These are phyloP conservation scores for Apamea crenata DNA, from an alignment of 2,888 invertebrate species.

Conservation along the genomic window DNA sequence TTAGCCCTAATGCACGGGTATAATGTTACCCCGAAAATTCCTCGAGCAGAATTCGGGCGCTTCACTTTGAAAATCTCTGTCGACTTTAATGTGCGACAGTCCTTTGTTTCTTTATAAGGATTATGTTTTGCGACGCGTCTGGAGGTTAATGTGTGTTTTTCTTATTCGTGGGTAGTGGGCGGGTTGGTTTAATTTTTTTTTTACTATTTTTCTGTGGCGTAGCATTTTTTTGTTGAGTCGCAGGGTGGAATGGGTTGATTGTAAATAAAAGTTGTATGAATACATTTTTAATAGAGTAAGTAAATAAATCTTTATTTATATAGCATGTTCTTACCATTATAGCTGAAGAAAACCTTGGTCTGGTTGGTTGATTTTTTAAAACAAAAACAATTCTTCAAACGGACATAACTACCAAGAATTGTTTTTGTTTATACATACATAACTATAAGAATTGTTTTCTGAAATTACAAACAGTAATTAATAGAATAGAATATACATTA, in stretches of 20 bases:
- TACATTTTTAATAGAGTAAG: neutral
- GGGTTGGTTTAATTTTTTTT: conserved; percentile 21
- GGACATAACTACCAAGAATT: neutral
- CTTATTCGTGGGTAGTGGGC: conserved; percentile 50
- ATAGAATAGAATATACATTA: neutral
- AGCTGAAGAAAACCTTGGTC: neutral
- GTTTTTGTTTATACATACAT: too few species aligned
- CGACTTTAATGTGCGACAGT: conserved; percentile 76
- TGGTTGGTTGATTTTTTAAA: too few species aligned
- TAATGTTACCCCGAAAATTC: conserved; percentile 89
- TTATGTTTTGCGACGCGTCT: conserved; percentile 70
- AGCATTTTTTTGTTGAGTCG: conserved; percentile 7
- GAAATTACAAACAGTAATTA: conserved; percentile 10
- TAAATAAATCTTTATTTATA: too few species aligned
- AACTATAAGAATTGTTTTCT: conserved; percentile 1
- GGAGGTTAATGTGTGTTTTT: conserved; percentile 72
- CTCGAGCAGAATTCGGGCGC: conserved; percentile 74
- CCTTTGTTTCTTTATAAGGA: conserved; percentile 78
- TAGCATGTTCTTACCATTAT: neutral
- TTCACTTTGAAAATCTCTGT: conserved; percentile 80
- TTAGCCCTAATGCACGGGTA: conserved; percentile 90
- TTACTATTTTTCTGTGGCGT: conserved; percentile 12
- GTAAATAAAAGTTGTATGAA: neutral
- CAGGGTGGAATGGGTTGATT: neutral
- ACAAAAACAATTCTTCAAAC: too few species aligned